These are phyloP conservation scores for Sturnira hondurensis DNA, from an alignment of 2,113 vertebrate species.

Conservation along the genomic window DNA sequence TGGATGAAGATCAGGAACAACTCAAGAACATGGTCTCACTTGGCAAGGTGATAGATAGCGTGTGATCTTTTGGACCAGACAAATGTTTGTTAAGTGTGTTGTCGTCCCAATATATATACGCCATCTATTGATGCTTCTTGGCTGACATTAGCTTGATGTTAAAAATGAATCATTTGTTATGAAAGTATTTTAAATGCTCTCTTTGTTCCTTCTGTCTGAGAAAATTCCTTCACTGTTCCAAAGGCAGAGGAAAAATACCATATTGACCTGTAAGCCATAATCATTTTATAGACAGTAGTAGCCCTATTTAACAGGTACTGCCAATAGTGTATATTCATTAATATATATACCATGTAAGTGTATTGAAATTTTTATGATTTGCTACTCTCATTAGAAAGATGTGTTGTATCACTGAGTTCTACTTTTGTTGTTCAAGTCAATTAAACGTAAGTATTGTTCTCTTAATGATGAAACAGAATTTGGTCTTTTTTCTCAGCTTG, in stretches of 20 bases:
- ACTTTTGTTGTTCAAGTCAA: neutral
- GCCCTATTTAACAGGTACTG: neutral
- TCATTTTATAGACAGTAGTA: neutral
- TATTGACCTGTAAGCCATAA: neutral
- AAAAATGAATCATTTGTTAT: neutral
- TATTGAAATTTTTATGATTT: neutral
- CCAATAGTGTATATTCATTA: neutral
- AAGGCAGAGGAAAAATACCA: neutral
- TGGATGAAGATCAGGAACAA: neutral
- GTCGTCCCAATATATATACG: neutral
- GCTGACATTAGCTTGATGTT: neutral
- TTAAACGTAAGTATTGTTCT: neutral
- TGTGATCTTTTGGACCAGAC: neutral
- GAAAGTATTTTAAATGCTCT: neutral
- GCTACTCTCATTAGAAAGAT: neutral
- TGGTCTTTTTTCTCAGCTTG: neutral
- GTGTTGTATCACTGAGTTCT: neutral
- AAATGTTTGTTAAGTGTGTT: neutral
- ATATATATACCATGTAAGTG: neutral
- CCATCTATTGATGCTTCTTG: neutral
- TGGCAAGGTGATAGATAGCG: neutral
- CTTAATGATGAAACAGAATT: neutral
- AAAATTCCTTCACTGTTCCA: neutral
- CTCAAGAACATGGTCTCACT: neutral
- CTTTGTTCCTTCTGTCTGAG: neutral